Conservation (phyloP, 2,888 invertebrate species). For the Leptothorax acervorum region DNA sequence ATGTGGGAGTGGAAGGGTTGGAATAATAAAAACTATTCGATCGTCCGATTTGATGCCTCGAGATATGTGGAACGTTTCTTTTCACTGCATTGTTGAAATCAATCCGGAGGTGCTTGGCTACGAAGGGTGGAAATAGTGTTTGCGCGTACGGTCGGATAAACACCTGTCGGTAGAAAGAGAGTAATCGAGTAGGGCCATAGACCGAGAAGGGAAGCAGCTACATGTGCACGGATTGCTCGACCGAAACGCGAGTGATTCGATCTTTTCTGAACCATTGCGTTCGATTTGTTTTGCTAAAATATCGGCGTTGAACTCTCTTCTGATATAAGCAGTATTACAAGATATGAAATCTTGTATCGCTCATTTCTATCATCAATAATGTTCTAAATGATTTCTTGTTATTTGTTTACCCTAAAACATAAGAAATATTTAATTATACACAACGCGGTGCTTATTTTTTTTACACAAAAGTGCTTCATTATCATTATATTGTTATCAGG, state of each 20-base stretch:
- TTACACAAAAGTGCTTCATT: background rate
- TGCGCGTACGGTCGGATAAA: slow-evolving; percentile 77
- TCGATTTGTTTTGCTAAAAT: slow-evolving; percentile 80
- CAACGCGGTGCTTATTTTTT: background rate
- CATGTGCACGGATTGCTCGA: slow-evolving; percentile 72
- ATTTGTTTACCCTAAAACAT: background rate
- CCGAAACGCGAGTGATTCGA: slow-evolving; percentile 80
- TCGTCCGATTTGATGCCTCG: background rate
- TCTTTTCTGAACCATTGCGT: slow-evolving; percentile 82
- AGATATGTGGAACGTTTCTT: slow-evolving; percentile 33
- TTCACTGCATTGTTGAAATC: slow-evolving; percentile 57
- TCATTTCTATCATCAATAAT: background rate
- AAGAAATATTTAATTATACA: background rate
- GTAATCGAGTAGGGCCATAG: slow-evolving; percentile 54
- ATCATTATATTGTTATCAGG: background rate
- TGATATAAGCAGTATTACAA: background rate
- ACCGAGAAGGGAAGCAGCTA: slow-evolving; percentile 60
- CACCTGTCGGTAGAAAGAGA: slow-evolving; percentile 76
- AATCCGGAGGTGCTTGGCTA: slow-evolving; percentile 61
- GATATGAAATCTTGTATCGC: background rate
- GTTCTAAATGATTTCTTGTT: background rate
- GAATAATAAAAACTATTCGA: slow-evolving; percentile 11
- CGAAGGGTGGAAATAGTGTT: slow-evolving; percentile 67
- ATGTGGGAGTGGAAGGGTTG: background rate
- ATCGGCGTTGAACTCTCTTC: slow-evolving; percentile 65